Conservation (phyloP, 2,113 vertebrate genomes). For the Sclerurus mexicanus region DNA sequence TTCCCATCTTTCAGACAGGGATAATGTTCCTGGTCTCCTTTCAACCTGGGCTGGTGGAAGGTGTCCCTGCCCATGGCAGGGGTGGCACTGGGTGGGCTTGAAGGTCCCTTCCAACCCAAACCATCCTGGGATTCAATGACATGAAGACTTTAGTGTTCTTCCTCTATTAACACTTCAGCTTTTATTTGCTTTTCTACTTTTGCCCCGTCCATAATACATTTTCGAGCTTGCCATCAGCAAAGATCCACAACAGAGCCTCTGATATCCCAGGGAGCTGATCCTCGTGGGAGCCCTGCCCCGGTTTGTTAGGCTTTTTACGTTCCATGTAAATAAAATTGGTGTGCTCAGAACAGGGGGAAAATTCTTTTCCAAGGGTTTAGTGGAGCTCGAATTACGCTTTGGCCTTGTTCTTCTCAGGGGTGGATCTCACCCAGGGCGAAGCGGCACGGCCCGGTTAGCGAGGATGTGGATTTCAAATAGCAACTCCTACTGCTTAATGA, state of each 20-base stretch:
- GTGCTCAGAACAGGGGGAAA: neutral
- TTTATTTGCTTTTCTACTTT: neutral
- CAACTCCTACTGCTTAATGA: slow-evolving; percentile 1
- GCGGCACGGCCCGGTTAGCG: neutral
- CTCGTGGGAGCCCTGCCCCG: neutral
- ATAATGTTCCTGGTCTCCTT: neutral
- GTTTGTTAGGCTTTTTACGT: neutral
- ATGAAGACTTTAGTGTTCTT: neutral
- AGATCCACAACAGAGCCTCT: neutral
- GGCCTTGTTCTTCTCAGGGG: neutral
- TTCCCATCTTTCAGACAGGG: neutral
- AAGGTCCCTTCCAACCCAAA: neutral
- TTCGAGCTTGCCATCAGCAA: neutral
- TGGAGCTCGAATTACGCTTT: neutral
- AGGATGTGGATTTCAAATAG: slow-evolving; percentile 7
- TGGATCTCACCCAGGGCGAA: neutral
- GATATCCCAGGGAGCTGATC: neutral
- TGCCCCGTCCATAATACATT: neutral
- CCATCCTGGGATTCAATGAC: neutral
- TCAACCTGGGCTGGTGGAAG: neutral
- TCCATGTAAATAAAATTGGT: neutral
- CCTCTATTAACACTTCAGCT: neutral
- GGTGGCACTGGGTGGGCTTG: neutral
- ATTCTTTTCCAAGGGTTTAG: neutral
- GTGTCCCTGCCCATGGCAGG: neutral